Percentiles rank a stretch among this genome's conserved stretches.
Conservation (phyloP, 2,888 invertebrate genomes). For the Cataglyphis cursor region DNA sequence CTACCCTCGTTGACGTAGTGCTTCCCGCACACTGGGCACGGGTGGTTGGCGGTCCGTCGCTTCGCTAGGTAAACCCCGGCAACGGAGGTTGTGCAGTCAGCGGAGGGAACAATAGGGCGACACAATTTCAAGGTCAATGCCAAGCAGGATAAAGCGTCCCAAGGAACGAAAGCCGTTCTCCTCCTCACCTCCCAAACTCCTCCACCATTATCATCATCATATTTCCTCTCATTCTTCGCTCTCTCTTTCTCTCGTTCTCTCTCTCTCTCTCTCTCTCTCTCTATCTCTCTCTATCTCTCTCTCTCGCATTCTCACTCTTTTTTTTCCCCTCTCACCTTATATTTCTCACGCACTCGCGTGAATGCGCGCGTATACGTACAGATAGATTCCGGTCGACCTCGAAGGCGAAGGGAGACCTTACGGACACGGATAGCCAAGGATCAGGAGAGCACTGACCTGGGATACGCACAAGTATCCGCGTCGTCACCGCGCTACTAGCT, state of each 20-base stretch:
- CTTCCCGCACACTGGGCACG: conserved; percentile 97
- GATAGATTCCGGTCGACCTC: conserved; percentile 77
- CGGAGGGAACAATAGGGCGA: conserved; percentile 87
- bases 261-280: conserved; percentile 43
- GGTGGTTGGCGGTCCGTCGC: conserved; percentile 97
- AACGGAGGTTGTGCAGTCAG: conserved; percentile 87
- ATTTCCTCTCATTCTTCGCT: conserved; percentile 58
- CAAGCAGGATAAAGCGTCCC: conserved; percentile 86
- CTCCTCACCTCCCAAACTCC: conserved; percentile 64
- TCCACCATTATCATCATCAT: conserved; percentile 61
- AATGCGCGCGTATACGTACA: conserved; percentile 69
- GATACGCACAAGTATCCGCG: conserved; percentile 67
- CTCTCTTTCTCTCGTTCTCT: conserved; percentile 30
- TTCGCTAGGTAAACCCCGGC: conserved; percentile 93
- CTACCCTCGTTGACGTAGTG: conserved; percentile 98
- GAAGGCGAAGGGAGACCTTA: conserved; percentile 79
- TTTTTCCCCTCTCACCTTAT: conserved; percentile 63
- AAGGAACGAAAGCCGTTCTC: conserved; percentile 81
- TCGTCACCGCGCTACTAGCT: conserved; percentile 69
- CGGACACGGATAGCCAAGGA: conserved; percentile 76
- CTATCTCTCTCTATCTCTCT: conserved; percentile 40
- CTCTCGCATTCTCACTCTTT: conserved; percentile 44
- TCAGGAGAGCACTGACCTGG: conserved; percentile 78
- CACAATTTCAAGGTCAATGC: conserved; percentile 87
- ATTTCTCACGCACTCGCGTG: conserved; percentile 72